These are phyloP conservation scores for Vimba vimba DNA, from an alignment of 2,113 vertebrate genomes.

Conservation along the genomic window DNA sequence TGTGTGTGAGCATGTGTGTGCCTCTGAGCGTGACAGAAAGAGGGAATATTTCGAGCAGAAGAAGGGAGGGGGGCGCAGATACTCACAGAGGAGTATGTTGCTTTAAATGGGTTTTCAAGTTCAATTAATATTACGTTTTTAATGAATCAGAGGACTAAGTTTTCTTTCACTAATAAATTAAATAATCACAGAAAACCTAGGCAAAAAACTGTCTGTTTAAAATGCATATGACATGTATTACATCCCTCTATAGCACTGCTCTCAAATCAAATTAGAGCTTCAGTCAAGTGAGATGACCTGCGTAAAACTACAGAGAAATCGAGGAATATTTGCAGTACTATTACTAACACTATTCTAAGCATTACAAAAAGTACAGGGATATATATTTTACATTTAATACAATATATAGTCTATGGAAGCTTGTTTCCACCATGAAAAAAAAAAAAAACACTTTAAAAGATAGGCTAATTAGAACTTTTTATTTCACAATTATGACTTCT, in stretches of 20 bases:
- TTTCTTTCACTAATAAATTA: constrained; percentile 20
- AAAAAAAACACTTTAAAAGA: too few species aligned
- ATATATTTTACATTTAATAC: neutral
- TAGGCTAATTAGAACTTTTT: too few species aligned
- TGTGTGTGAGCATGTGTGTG: constrained; percentile 35
- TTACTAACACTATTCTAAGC: neutral
- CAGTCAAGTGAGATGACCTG: constrained; percentile 8
- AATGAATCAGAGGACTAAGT: constrained; percentile 12
- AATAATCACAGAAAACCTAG: neutral
- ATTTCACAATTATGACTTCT: too few species aligned
- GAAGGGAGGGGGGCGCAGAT: neutral
- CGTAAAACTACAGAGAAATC: constrained; percentile 9
- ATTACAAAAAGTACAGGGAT: neutral
- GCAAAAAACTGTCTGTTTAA: neutral
- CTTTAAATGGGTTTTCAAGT: constrained; percentile 38
- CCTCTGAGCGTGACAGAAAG: constrained; percentile 26
- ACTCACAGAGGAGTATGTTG: constrained; percentile 18
- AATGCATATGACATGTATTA: neutral
- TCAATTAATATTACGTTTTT: constrained; percentile 15
- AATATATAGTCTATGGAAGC: too few species aligned
- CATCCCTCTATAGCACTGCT: neutral
- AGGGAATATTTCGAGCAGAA: constrained; percentile 7
- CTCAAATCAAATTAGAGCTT: constrained; percentile 30
- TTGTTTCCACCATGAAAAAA: too few species aligned
- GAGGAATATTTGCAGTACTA: neutral